A percentile compares a stretch with the other conserved stretches of the same genome.
These are phyloP conservation scores for Schrankia costaestrigalis DNA, from an alignment of 2,888 invertebrate genomes.

Conservation along the genomic window DNA sequence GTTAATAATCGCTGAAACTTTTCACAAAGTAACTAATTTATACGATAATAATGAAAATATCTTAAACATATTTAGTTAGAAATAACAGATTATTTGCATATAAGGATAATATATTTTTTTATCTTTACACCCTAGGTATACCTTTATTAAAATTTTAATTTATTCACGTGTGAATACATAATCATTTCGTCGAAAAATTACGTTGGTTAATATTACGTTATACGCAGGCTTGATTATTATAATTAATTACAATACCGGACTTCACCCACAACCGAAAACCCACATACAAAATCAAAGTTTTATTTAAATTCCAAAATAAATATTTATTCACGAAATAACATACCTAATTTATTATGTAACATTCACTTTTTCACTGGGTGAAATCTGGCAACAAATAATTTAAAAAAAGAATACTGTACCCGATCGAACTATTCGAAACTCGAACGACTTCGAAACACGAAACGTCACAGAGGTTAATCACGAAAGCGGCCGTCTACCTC, in stretches of 20 bases:
- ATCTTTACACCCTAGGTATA: too few relatives aligned
- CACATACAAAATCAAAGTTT: conserved; percentile 3
- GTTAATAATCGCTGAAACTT: conserved; percentile 5
- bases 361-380: conserved; percentile 13
- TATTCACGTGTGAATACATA: too few relatives aligned
- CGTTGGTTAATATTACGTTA: too few relatives aligned
- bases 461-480: not conserved
- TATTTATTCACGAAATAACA: not conserved
- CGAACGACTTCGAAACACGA: conserved; percentile 15
- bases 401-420: conserved; percentile 23
- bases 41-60: not conserved
- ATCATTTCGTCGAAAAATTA: too few relatives aligned
- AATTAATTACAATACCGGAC: conserved; percentile 18
- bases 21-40: conserved; percentile 1
- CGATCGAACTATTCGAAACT: conserved; percentile 19
- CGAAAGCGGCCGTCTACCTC: conserved; percentile 15
- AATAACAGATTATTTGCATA: too few relatives aligned
- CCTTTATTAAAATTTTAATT: too few relatives aligned
- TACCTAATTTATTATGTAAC: not conserved
- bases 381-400: conserved; percentile 16
- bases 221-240: not conserved
- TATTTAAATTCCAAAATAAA: not conserved
- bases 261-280: conserved; percentile 21
- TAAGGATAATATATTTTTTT: too few relatives aligned
- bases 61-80: too few relatives aligned